Evolutionary conservation across 2,888 invertebrate species (phyloP), one percentile per base, ranked within the genome.

Genomic region (Xestia xanthographa): DNA sequence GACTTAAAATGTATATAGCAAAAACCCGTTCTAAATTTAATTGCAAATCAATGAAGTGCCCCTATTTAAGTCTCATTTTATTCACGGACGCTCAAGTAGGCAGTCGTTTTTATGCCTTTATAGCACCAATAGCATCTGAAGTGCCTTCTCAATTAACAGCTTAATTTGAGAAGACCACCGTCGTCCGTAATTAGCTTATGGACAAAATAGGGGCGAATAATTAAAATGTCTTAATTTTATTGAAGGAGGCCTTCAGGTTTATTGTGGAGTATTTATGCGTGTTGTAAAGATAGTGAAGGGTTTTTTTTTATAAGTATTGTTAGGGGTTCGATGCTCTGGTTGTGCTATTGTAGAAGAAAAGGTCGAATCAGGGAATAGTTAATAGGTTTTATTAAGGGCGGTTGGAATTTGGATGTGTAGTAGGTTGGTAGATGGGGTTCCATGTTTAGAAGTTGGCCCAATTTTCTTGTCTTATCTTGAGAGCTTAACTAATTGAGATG

Each of bases 181-280:
- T 93, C 94, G 66, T 66, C 68, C 75, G 69, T 86, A 89, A 88
- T 90, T 87, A 87, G 77, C 81, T 86, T 91, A 89, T 93, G 93
- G 93, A 95, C 96, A 95, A 96, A 96, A 96, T 95, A 95, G 95
- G 94, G 94, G 92, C 91, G 91, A 90, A 90, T 94, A 94, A 95
- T 96, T 95, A 96, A 96, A 96, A 95, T 95, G 96, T 96, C 95
- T 94, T 96, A 95, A 96, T 95, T 96, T 95, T 95, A 96, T 95
- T 95, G 91, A 87, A 80, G 90, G 91, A 90, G 91, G 91, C 89
- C 89, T 87, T 81, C 85, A 83, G 82, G 87, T 92, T 95, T 96
- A 95, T 95, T 92, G 88, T 85, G 82, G 85, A 89, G 89, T 91
- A 94, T 92, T 91, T 92, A 90, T 92, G 86, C 82, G 89, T 78